Evolutionary conservation across 2,888 invertebrate genomes (phyloP), one percentile per base, ranked within the genome.

Genomic region (Drosophila falleni): DNA sequence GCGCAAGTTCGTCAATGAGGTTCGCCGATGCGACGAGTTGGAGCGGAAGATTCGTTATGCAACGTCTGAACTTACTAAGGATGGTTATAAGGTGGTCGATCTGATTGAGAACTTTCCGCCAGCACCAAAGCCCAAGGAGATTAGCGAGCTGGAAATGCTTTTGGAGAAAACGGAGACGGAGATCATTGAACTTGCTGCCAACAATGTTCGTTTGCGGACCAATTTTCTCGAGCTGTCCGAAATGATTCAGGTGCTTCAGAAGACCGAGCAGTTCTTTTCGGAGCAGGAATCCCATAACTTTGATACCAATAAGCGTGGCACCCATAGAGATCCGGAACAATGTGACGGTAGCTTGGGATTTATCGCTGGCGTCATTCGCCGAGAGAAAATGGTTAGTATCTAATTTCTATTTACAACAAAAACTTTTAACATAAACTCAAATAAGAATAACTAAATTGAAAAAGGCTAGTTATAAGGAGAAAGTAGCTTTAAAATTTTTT

Each of bases 151-250:
- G 37, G 91, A 97, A 95, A 95, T 96, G 1, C 97, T 97, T 82
- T 95, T 98, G 91, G 99, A 99, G 93, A 98, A 98, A 93, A 96
- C 98, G 23, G 98, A 99, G 93, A 96, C 97, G 81, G 98, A 99
- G 93, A 96, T 99, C 75, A 94, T 97, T 64, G 98, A 99, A 93
- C 94, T 99, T 71, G 97, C 97, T 68, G 97, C 97, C 90, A 98
- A 98, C 92, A 97, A 98, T 16, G 96, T 98, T 67, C 97, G 97
- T 87, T 92, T 98, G 89, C 97, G 97, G 93, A 96, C 96, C 81
- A 98, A 98, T 92, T 98, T 94, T 90, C 94, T 98, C 78, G 98
- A 99, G 92, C 93, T 99, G 80, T 97, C 96, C 0, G 99, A 99
- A 93, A 93, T 99, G 88, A 96, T 95, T 76, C 97, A 98, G 90